phyloP scores from a whole-genome alignment of 2,797 vertebrate species.

The Picus viridis region DNA sequence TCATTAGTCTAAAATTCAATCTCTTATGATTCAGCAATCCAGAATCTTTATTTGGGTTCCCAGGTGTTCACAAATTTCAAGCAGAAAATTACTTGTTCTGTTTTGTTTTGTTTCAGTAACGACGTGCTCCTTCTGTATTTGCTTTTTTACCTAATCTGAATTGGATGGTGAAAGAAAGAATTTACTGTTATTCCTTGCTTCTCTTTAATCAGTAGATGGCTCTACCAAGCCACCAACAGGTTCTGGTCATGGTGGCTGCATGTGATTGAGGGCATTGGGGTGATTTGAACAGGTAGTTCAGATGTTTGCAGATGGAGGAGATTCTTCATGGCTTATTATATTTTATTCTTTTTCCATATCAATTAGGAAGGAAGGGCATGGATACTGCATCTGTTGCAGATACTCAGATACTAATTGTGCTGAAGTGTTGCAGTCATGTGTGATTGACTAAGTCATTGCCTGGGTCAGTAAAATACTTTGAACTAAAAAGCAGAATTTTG shows the following conservation, averaged over 20 bases:
- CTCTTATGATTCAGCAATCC: background rate
- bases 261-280: background rate
- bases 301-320: background rate
- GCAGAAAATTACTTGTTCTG: background rate
- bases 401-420: background rate
- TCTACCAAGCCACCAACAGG: background rate
- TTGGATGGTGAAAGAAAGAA: background rate
- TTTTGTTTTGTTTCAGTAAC: background rate
- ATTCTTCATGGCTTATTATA: background rate
- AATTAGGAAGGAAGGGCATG: background rate
- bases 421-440: background rate
- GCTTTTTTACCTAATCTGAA: background rate
- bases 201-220: slow-evolving; percentile 28
- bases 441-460: background rate
- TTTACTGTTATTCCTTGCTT: background rate
- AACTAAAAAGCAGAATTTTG: background rate
- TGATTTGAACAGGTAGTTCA: background rate
- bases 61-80: background rate
- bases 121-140: background rate
- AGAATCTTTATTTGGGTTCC: background rate
- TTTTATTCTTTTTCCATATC: background rate
- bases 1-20: background rate
- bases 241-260: background rate
- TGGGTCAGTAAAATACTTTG: background rate
- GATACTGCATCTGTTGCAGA: background rate